Conservation (phyloP, 1,140 invertebrate genomes). For the Aphis craccivora region DNA sequence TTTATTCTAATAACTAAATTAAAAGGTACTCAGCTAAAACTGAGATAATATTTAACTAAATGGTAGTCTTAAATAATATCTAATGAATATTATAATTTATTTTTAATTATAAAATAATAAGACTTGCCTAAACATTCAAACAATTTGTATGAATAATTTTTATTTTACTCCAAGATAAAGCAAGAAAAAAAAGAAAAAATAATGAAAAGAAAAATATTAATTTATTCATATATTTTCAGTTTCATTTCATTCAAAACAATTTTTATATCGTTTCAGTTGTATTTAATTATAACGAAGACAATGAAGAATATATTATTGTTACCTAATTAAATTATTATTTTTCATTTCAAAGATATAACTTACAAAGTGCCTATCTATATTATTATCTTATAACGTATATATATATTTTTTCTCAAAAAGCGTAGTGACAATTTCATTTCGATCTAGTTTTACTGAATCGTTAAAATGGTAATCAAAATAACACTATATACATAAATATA, state of each 20-base stretch:
- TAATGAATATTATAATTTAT: not conserved
- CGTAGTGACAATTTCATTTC: not conserved
- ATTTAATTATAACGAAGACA: not conserved
- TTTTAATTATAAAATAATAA: constrained; percentile 11
- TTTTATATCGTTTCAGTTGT: not conserved
- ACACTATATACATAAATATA: not conserved
- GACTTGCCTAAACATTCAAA: not conserved
- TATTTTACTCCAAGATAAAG: not conserved
- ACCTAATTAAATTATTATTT: not conserved
- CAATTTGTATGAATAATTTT: not conserved
- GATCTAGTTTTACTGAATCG: not conserved
- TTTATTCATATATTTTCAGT: not conserved
- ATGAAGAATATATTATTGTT: not conserved
- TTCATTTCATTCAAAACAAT: not conserved
- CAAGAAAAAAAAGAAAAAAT: not conserved
- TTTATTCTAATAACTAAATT: not conserved
- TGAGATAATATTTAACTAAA: not conserved
- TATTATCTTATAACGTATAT: not conserved
- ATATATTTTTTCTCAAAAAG: not conserved
- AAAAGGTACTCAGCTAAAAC: not conserved
- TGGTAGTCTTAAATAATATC: not conserved
- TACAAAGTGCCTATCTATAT: not conserved
- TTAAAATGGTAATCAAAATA: not conserved
- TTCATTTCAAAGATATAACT: not conserved
- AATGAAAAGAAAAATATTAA: constrained; percentile 2